Base-by-base conservation (phyloP, 2,797 vertebrate species). In the Rhadinocentrus ornatus region DNA sequence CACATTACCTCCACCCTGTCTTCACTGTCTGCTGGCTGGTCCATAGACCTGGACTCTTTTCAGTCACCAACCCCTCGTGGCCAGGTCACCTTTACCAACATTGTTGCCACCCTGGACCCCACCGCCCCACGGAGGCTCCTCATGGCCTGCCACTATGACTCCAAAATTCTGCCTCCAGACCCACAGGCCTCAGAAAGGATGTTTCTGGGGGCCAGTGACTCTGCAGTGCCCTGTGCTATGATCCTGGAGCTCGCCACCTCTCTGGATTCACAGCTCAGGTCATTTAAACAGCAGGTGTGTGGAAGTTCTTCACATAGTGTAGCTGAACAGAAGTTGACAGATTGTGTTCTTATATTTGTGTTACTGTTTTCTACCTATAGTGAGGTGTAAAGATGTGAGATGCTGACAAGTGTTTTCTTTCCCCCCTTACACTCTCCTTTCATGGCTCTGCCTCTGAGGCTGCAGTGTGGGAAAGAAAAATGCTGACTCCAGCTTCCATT, bases 111-210 rank as follows among this genome's bases (percentile, higher is more conserved):
- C 0, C 87, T 95, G 66, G 95, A 96, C 31, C 94, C 96, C 0
- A 71, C 34, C 0, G 95, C 94, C 16, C 89, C 93, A 2, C 95
- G 81, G 7, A 92, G 94, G 72, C 90, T 98, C 55, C 92, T 94
- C 2, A 89, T 98, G 0, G 94, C 96, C 54, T 98, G 97, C 78
- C 97, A 98, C 89, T 96, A 97, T 0, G 97, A 98, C 92, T 97
- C 97, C 1, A 98, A 99, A 86, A 88, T 92, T 31, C 86, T 97
- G 54, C 93, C 94, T 0, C 69, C 74, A 0, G 92, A 93, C 69
- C 65, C 89, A 0, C 77, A 66, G 1, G 48, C 84, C 37, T 90
- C 93, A 0, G 82, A 81, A 63, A 91, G 56, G 46, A 85, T 91
- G 7, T 98, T 98, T 31, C 59, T 98, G 22, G 97, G 97, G 0